A percentile compares a stretch with the other conserved stretches of the same genome.
Conservation (phyloP, 2,888 invertebrate genomes). For the Gryllus longicercus region DNA sequence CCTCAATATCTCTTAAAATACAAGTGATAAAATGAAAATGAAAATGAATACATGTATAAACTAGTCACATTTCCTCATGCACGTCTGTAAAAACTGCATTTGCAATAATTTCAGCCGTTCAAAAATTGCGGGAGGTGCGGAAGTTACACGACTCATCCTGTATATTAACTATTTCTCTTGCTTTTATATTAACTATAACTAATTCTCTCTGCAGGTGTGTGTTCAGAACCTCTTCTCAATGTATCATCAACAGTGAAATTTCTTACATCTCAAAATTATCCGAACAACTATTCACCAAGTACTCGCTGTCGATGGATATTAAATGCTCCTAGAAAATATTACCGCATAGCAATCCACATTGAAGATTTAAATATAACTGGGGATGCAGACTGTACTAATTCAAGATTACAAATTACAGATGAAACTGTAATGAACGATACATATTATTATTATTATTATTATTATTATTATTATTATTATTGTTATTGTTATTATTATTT, state of each 20-base stretch:
- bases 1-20: too few species aligned
- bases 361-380: constrained; percentile 56
- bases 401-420: constrained; percentile 51
- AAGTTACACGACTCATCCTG: too few species aligned
- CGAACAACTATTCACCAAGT: constrained; percentile 56
- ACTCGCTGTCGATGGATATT: constrained; percentile 57
- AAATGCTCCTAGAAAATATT: constrained; percentile 25
- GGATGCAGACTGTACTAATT: constrained; percentile 51
- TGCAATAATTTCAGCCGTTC: too few species aligned
- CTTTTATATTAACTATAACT: too few species aligned
- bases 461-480: neutral
- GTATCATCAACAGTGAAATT: constrained; percentile 46
- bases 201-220: constrained; percentile 49
- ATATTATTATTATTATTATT: neutral
- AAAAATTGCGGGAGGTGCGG: too few species aligned
- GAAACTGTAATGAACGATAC: constrained; percentile 43
- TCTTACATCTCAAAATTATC: constrained; percentile 59
- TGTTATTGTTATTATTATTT: too few species aligned
- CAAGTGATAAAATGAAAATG: too few species aligned
- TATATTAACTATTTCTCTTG: too few species aligned
- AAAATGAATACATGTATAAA: too few species aligned
- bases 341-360: constrained; percentile 53
- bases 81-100: too few species aligned
- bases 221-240: constrained; percentile 53
- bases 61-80: too few species aligned